These are phyloP conservation scores for Neodiprion lecontei DNA, from an alignment of 1,140 invertebrate genomes.

Conservation along the genomic window DNA sequence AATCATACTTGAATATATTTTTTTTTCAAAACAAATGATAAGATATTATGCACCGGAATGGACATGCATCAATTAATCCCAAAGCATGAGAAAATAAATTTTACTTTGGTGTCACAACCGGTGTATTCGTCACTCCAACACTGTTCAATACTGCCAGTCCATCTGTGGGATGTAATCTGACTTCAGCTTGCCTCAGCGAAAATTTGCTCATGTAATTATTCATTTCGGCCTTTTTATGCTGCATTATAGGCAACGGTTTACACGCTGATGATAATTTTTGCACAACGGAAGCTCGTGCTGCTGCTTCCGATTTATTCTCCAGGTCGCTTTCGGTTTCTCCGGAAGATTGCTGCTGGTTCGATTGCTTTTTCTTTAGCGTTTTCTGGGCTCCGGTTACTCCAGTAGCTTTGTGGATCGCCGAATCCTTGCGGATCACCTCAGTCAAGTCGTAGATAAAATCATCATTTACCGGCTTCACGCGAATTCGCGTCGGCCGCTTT, in stretches of 20 bases:
- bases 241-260: background rate
- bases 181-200: background rate
- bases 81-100: background rate
- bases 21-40: background rate
- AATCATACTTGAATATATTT: too few species aligned
- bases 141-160: background rate
- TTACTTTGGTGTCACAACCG: background rate
- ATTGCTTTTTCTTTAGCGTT: too few species aligned
- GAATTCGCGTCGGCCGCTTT: constrained; percentile 65
- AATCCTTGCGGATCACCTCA: constrained; percentile 18
- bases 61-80: background rate
- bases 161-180: background rate
- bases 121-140: too few species aligned
- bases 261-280: too few species aligned
- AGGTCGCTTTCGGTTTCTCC: too few species aligned
- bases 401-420: background rate
- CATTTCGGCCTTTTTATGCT: background rate
- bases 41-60: background rate
- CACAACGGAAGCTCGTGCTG: too few species aligned
- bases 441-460: constrained; percentile 73
- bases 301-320: too few species aligned
- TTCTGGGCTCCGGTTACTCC: too few species aligned
- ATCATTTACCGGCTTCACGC: constrained; percentile 68
- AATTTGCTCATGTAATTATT: background rate
- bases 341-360: too few species aligned